A percentile compares a stretch with the other conserved stretches of the same genome.
Conservation (phyloP, 2,113 vertebrate genomes). For the Stictonetta naevosa region DNA sequence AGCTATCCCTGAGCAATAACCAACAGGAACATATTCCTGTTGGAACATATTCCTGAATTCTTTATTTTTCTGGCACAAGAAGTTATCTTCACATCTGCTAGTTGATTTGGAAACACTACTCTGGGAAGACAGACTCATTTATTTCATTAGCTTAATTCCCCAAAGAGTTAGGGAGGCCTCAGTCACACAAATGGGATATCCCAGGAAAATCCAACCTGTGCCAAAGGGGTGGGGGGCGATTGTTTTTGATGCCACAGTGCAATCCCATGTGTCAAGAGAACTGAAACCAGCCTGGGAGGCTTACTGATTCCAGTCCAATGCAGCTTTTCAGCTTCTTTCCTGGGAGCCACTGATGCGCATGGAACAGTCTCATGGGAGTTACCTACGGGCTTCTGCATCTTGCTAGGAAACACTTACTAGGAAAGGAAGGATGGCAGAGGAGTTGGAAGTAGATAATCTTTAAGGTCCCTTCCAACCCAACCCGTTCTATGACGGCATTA, state of each 20-base stretch:
- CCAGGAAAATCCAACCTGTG: neutral
- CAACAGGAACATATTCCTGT: conserved; percentile 45
- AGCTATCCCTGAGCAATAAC: conserved; percentile 35
- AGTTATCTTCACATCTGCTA: conserved; percentile 46
- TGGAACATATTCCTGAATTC: conserved; percentile 45
- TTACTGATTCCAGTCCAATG: neutral
- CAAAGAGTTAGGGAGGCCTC: neutral
- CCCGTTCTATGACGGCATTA: neutral
- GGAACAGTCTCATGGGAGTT: neutral
- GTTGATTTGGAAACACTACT: conserved; percentile 22
- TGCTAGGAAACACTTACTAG: neutral
- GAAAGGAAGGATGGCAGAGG: neutral
- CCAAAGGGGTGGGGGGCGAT: neutral
- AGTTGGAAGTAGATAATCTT: too few relatives aligned
- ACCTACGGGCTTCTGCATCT: neutral
- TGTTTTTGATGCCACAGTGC: neutral
- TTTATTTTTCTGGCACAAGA: conserved; percentile 54
- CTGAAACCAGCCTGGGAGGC: neutral
- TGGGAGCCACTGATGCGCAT: neutral
- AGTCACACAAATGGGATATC: neutral
- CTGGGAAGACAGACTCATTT: conserved; percentile 28
- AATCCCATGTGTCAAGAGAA: neutral
- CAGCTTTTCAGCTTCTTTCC: conserved; percentile 11
- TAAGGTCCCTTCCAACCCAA: too few relatives aligned
- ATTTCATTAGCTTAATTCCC: neutral